These are phyloP conservation scores for Coenobita brevimanus DNA, from an alignment of 1,140 invertebrate species.

Conservation along the genomic window DNA sequence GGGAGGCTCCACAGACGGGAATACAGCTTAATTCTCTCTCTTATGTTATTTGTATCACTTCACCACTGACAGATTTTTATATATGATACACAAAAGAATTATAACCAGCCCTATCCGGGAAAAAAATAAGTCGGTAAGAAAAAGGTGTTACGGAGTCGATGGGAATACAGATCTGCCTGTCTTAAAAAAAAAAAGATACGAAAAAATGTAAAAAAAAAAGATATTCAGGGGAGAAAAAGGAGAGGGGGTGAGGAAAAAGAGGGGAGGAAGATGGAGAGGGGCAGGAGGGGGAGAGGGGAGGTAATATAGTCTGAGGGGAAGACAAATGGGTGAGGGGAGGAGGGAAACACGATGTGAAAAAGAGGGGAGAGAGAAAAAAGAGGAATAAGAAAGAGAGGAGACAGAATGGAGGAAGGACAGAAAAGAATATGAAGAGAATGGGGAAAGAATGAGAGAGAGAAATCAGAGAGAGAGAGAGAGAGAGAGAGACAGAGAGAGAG, in stretches of 20 bases:
- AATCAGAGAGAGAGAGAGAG: background rate
- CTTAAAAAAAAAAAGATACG: background rate
- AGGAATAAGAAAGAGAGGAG: background rate
- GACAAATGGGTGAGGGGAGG: no score
- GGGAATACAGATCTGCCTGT: no score
- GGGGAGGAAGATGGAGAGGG: background rate
- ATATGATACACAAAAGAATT: no score
- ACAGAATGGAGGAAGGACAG: no score
- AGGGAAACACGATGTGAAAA: background rate
- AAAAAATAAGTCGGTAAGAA: no score
- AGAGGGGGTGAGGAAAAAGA: background rate
- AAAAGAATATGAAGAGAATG: background rate
- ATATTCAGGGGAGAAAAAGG: background rate
- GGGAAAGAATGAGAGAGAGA: background rate
- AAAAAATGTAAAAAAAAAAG: background rate
- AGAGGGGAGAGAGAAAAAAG: background rate
- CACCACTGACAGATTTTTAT: no score
- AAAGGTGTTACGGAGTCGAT: no score
- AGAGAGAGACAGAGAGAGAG: background rate
- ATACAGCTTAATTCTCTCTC: no score
- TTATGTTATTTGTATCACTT: no score
- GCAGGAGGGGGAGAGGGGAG: background rate
- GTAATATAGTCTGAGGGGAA: no score
- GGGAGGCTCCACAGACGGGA: no score
- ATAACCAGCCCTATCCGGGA: no score